A percentile compares a stretch with the other conserved stretches of the same genome.
These are phyloP conservation scores for Ailuropoda melanoleuca DNA, from an alignment of 2,113 vertebrate genomes.

Conservation along the genomic window DNA sequence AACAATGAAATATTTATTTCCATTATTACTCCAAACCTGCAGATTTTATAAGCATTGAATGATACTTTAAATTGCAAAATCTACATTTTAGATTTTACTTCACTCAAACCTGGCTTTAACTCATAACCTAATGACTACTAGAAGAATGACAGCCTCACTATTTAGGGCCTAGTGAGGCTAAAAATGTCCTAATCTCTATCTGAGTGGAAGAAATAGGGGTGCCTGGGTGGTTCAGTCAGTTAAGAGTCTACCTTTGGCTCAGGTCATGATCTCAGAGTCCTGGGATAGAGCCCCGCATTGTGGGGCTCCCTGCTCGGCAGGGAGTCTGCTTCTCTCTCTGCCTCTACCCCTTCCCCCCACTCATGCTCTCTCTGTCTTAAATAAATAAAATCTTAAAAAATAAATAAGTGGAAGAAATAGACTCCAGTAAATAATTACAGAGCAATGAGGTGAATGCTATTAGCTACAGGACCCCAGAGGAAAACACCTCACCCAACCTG, in stretches of 20 bases:
- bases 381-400: neutral
- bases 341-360: neutral
- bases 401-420: neutral
- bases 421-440: neutral
- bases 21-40: neutral
- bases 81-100: conserved; percentile 5
- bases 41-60: conserved; percentile 2
- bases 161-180: neutral
- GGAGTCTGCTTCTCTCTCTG: neutral
- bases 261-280: too few relatives aligned
- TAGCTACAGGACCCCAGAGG: neutral
- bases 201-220: neutral
- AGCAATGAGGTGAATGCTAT: neutral
- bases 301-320: neutral
- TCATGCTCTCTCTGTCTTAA: neutral
- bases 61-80: neutral
- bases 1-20: neutral
- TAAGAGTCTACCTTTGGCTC: too few relatives aligned
- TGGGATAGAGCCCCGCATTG: too few relatives aligned
- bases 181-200: neutral
- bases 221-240: too few relatives aligned
- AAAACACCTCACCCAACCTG: neutral
- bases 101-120: neutral
- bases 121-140: neutral
- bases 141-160: neutral